These are phyloP conservation scores for Nymphalis polychloros DNA, from an alignment of 2,888 invertebrate species.

Conservation along the genomic window DNA sequence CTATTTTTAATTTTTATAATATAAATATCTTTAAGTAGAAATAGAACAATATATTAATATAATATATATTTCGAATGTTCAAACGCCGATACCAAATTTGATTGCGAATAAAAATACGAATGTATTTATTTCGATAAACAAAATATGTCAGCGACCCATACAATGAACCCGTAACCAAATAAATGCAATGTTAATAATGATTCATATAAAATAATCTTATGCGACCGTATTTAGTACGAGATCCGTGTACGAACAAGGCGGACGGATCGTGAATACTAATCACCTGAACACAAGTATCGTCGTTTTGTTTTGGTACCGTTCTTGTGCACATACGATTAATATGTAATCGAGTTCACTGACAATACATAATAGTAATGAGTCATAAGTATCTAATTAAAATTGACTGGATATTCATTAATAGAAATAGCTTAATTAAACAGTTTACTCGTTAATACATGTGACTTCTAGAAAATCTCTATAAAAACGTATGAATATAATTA, in stretches of 20 bases:
- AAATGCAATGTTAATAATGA: conserved; percentile 17
- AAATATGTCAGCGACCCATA: conserved; percentile 34
- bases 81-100: neutral
- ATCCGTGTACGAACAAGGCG: conserved; percentile 22
- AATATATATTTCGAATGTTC: neutral
- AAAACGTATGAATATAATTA: no score
- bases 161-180: conserved; percentile 26
- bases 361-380: no score
- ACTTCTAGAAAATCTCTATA: no score
- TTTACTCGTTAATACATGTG: no score
- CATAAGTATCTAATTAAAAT: no score
- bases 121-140: conserved; percentile 13
- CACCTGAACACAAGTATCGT: conserved; percentile 9
- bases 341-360: no score
- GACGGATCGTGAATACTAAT: conserved; percentile 28
- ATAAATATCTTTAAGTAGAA: no score
- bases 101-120: conserved; percentile 11
- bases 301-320: conserved; percentile 10
- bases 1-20: no score
- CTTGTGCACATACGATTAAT: no score
- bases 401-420: no score
- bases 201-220: conserved; percentile 26
- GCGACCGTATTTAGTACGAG: conserved; percentile 26
- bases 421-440: no score
- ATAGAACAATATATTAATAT: neutral